phyloP scores from a whole-genome alignment of 1,140 invertebrate genomes.

The Bombus polaris region DNA sequence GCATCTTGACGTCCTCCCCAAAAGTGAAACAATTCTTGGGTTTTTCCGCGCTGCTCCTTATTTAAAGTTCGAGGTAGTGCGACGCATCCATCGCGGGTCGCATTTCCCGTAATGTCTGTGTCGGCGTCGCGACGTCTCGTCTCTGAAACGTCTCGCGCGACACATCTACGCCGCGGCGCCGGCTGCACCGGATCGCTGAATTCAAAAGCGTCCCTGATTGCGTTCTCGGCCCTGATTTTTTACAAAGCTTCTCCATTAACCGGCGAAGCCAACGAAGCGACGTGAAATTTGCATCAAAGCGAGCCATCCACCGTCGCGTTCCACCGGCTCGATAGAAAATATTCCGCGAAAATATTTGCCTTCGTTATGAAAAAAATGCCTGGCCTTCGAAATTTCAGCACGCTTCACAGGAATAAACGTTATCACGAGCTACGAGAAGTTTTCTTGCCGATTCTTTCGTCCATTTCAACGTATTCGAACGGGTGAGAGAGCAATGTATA shows the following conservation, averaged over 20 bases:
- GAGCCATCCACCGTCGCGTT: not conserved
- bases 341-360: not conserved
- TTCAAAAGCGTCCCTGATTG: constrained; percentile 17
- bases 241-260: not conserved
- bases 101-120: not conserved
- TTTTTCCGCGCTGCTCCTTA: not conserved
- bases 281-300: constrained; percentile 11
- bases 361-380: not conserved
- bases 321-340: not conserved
- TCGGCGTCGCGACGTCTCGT: not conserved
- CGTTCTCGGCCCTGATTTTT: not conserved
- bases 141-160: not conserved
- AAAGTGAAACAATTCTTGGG: not conserved
- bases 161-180: not conserved
- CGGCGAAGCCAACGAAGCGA: not conserved
- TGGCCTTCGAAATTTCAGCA: not conserved
- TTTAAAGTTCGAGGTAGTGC: constrained; percentile 2
- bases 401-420: not conserved
- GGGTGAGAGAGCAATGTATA: no score
- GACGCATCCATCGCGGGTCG: not conserved
- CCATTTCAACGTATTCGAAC: not conserved
- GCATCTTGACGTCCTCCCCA: not conserved
- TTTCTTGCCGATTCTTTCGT: not conserved
- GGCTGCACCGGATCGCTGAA: not conserved
- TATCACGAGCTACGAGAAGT: not conserved